Evolutionary conservation across 2,113 vertebrate genomes (phyloP).

Genomic region (Bufo bufo): DNA sequence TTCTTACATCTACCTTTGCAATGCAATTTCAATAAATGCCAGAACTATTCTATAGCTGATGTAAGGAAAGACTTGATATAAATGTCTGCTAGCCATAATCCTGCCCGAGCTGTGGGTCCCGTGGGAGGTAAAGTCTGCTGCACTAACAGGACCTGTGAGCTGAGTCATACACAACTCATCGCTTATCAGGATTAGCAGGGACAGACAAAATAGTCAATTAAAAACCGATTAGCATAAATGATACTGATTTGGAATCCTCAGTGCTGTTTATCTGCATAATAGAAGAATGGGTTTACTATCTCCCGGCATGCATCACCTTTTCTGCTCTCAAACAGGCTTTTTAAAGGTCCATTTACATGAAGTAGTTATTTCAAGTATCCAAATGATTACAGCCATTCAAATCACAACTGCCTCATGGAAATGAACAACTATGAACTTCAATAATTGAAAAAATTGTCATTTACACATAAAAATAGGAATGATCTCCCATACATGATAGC

Average conservation of each 20-base stretch:
- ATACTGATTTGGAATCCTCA: slow-evolving; percentile 52
- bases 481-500: background rate
- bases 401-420: background rate
- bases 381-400: background rate
- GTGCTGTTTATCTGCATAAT: slow-evolving; percentile 50
- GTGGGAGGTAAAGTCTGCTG: slow-evolving; percentile 42
- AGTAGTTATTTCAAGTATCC: background rate
- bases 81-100: slow-evolving; percentile 42
- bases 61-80: slow-evolving; percentile 22
- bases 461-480: background rate
- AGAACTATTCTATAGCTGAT: background rate
- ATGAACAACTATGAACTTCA: background rate
- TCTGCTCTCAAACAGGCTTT: background rate
- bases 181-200: slow-evolving; percentile 57
- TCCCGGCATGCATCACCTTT: slow-evolving; percentile 31
- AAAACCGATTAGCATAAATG: slow-evolving; percentile 60
- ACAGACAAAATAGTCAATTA: slow-evolving; percentile 59
- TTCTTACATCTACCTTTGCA: background rate
- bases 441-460: background rate
- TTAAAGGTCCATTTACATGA: background rate
- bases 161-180: slow-evolving; percentile 54
- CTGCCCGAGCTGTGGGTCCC: slow-evolving; percentile 37
- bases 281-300: slow-evolving; percentile 32
- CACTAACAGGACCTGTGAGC: slow-evolving; percentile 51
- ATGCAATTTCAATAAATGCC: background rate